Percentiles rank a stretch among this genome's conserved stretches.
Evolutionary conservation across 2,888 invertebrate species (phyloP).

Genomic region (Rhagonycha lutea): DNA sequence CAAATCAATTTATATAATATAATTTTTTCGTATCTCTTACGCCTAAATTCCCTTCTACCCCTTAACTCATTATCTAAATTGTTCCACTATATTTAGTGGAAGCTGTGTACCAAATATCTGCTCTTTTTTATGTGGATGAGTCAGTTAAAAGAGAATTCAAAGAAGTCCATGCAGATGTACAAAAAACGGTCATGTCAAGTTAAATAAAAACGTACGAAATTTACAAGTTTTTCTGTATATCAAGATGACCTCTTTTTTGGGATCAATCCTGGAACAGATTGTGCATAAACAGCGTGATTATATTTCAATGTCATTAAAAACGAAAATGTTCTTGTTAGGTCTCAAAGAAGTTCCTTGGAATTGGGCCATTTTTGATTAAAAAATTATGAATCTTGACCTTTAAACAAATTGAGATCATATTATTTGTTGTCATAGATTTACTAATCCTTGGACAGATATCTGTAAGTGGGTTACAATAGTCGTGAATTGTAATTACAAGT

Average conservation of each 20-base stretch:
- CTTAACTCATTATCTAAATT: too few species aligned
- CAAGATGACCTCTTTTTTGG: not conserved
- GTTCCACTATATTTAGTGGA: too few species aligned
- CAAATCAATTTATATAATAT: too few species aligned
- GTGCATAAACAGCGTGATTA: not conserved
- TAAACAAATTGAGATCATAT: not conserved
- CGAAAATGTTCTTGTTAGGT: not conserved
- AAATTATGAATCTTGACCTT: not conserved
- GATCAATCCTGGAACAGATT: not conserved
- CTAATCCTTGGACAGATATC: not conserved
- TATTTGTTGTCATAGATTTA: not conserved
- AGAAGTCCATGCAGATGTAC: too few species aligned
- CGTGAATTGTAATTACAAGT: not conserved
- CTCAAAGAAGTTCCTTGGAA: not conserved
- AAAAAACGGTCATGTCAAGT: not conserved
- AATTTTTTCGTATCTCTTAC: too few species aligned
- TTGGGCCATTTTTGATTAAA: not conserved
- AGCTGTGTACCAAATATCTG: too few species aligned
- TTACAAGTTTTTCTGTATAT: not conserved
- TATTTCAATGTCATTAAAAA: not conserved
- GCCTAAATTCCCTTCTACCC: too few species aligned
- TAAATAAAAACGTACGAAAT: not conserved
- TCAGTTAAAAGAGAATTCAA: too few species aligned
- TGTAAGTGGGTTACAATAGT: not conserved
- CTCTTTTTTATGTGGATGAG: too few species aligned